Base-by-base conservation (phyloP, 2,888 invertebrate species). In the Zele albiditarsus region DNA sequence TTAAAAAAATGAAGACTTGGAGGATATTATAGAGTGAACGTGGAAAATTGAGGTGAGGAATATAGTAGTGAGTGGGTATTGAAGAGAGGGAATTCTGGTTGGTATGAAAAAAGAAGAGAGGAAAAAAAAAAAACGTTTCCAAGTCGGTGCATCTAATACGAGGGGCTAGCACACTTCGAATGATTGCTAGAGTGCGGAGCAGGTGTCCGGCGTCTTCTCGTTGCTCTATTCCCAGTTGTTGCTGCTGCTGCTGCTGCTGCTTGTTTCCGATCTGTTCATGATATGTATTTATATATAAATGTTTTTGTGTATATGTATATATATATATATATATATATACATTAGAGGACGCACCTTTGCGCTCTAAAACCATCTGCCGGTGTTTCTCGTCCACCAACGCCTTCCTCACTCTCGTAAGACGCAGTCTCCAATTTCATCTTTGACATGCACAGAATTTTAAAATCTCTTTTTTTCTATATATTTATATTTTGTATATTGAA, bases 131-230 rank as follows among this genome's bases (percentile, higher is more conserved):
- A 75, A 78, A 78, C 75, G 76, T 81, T 82, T 81, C 77, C 78
- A 80, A 77, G 71, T 73, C 74, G 76, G 65, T 71, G 77, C 75
- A 62, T 62, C 16, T 16, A 72, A 77, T 73, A 73, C 46, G 65
- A 66, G 62, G 62, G 62, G 62, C 76, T 79, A 76, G 71, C 71
- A 65, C 46, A 42, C 74, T 49, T 63, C 65, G 72, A 71, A 57
- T 23, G 58, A 62, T 27, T 33, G 46, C 28, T 46, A 49, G 77
- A 53, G 46, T n/a, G 53, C 20, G 20, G 53, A 84, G 86, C 86
- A 86, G 86, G 86, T 86, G 86, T 85, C 82, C 82, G 80, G 77
- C 75, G 62, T 57, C 65, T 62, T 75, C 65, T 63, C 46, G 31
- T n/a, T 46, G 49, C 78, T 78, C 79, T 81, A 78, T 76, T 74